A percentile compares a stretch with the other conserved stretches of the same genome.
phyloP scores from a whole-genome alignment of 2,888 invertebrate genomes.

The Adela reaumurella region DNA sequence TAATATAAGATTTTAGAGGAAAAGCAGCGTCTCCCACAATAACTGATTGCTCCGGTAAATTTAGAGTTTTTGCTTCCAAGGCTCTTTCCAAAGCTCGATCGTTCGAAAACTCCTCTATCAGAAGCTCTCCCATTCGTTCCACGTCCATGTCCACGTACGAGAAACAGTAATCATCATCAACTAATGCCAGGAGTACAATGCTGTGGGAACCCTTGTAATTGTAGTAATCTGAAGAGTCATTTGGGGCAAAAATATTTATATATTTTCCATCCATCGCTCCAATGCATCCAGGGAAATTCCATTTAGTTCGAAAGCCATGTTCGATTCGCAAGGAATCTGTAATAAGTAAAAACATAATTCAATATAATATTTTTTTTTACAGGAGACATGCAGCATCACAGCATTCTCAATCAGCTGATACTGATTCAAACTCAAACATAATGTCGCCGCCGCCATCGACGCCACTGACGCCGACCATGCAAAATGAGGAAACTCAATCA shows the following conservation, averaged over 20 bases:
- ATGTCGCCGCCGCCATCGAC: background rate
- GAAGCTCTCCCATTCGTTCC: constrained; percentile 11
- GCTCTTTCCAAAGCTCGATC: constrained; percentile 7
- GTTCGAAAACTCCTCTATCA: constrained; percentile 3
- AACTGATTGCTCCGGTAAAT: constrained; percentile 7
- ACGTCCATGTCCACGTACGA: constrained; percentile 10
- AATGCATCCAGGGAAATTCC: constrained; percentile 13
- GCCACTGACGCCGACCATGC: background rate
- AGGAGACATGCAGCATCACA: background rate
- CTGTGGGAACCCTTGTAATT: constrained; percentile 13
- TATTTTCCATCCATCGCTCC: constrained; percentile 13
- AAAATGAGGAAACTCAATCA: constrained; percentile 1
- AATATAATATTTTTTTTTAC: constrained; percentile 1
- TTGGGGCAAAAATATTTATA: constrained; percentile 12
- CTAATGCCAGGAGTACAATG: constrained; percentile 13
- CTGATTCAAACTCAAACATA: constrained; percentile 1
- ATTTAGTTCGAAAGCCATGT: constrained; percentile 5
- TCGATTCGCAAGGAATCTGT: constrained; percentile 5
- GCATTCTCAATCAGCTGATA: constrained; percentile 1
- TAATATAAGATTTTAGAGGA: constrained; percentile 10
- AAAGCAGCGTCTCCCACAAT: constrained; percentile 11
- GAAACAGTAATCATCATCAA: constrained; percentile 15
- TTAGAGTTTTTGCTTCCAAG: constrained; percentile 8
- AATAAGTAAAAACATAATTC: constrained; percentile 2
- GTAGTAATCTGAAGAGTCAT: constrained; percentile 10